Evolutionary conservation across 2,888 invertebrate species (phyloP), one percentile per base, ranked within the genome.

Genomic region (Neria commutata): DNA sequence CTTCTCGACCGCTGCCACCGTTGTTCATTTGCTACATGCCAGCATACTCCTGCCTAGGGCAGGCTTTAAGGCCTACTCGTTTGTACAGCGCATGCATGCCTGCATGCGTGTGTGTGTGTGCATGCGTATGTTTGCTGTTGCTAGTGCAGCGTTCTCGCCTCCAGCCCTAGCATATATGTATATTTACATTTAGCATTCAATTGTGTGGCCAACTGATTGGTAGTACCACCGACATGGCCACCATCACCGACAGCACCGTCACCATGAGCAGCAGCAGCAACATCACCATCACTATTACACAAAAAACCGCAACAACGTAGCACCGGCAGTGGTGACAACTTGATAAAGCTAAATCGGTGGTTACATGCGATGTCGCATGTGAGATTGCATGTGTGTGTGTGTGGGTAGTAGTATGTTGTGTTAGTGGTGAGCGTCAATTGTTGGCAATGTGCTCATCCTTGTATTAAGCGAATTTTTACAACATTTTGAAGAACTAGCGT

Each of bases 281-380:
- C n/a, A n/a, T n/a, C n/a, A n/a, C n/a, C n/a, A n/a, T n/a, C n/a
- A 54, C 57, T 60, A 58, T 65, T 65, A 57, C 60, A 65, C 47
- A 53, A 53, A n/a, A 61, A 65, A 61, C 58, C 61, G 53, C 61
- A 61, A 56, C 58, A 55, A 42, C 61, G 56, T 48, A 56, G 65
- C 65, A 62, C 63, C 67, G 62, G 62, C 67, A 67, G 68, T 65
- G 68, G 66, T 63, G 68, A 69, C 69, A 68, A 68, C 65, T 69
- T 67, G 64, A 65, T 67, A 63, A 66, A 61, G 63, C 62, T 63
- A 64, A 65, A 67, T 62, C 61, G 58, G 59, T 66, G 61, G 61
- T 63, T 42, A 61, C 58, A 57, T 55, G 59, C 55, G 45, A 61
- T 63, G 61, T 63, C 61, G 64, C 48, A 60, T 33, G n/a, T 26